phyloP scores from a whole-genome alignment of 2,113 vertebrate species.

The Corynorhinus townsendii region DNA sequence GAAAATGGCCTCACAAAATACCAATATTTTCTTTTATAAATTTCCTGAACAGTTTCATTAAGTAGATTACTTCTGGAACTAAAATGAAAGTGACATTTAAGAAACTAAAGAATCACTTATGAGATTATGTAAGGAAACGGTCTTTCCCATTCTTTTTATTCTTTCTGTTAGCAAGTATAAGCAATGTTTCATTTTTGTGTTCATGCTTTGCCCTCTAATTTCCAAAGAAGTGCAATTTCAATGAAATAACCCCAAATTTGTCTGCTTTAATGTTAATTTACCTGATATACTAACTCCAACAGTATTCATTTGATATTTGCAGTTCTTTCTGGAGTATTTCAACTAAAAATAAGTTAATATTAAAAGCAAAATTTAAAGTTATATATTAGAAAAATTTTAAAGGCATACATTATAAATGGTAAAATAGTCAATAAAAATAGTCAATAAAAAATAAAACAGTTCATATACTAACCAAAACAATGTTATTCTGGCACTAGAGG shows the following conservation, averaged over 20 bases:
- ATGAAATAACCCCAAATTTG: background rate
- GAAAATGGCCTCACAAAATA: background rate
- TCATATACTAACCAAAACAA: background rate
- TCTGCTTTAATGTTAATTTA: background rate
- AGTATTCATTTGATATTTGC: background rate
- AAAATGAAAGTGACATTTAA: conserved; percentile 8
- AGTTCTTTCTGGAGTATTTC: background rate
- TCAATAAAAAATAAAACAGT: conserved; percentile 8
- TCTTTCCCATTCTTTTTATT: background rate
- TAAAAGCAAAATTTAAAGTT: background rate
- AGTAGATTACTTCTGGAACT: background rate
- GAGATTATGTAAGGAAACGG: background rate
- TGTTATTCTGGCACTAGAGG: background rate
- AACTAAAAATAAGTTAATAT: background rate
- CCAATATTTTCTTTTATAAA: conserved; percentile 1
- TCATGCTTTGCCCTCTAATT: background rate
- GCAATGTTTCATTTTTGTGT: background rate
- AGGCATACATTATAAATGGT: background rate
- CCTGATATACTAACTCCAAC: background rate
- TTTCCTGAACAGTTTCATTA: background rate
- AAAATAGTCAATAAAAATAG: background rate
- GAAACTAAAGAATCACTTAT: background rate
- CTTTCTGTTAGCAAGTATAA: conserved; percentile 10
- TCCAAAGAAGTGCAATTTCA: background rate
- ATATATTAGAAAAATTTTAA: background rate